Evolutionary conservation across 2,113 vertebrate species (phyloP), one percentile per base, ranked within the genome.

Genomic region (Percina caprodes): DNA sequence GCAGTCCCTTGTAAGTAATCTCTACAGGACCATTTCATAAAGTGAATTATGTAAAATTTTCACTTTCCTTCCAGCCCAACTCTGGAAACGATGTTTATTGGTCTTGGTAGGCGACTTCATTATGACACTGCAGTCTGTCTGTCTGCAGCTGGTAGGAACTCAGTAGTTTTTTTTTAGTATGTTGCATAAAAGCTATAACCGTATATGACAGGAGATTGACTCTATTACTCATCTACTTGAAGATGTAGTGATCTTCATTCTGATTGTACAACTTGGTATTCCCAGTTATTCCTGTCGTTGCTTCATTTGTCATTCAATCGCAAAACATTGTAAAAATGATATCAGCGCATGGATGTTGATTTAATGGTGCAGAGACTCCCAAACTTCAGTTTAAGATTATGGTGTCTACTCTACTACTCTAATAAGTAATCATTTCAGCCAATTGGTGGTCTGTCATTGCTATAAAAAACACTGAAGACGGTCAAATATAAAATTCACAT

Each of bases 11-110:
- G 42, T 83, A 14, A 58, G 15, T 83, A 60, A 61, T 33, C n/a
- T 39, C 6, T 45, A 5, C 23, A 26, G 14, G 5, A 21, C 66
- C 4, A 46, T 33, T 79, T 18, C 21, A 52, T 26, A 1, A 78
- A 75, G 16, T 21, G n/a, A 26, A 45, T 1, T 19, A 24, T 61
- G n/a, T 35, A 45, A 2, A 19, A 33, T 61, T 79, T 82, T 86
- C 74, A 26, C 24, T 26, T 58, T 35, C 26, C 13, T 19, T 59
- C 35, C 5, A 11, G 39, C 39, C 2, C 51, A 42, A 35, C 9
- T 60, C 26, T 21, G 59, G 19, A 61, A 75, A 83, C 67, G 23
- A 69, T 75, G 80, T 83, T 83, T 69, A 65, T 67, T 63, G 16
- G 45, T 79, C 5, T 81, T 48, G 1, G 39, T 81, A 63, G 49